phyloP scores from a whole-genome alignment of 2,113 vertebrate genomes.

The Dissostichus mawsoni region DNA sequence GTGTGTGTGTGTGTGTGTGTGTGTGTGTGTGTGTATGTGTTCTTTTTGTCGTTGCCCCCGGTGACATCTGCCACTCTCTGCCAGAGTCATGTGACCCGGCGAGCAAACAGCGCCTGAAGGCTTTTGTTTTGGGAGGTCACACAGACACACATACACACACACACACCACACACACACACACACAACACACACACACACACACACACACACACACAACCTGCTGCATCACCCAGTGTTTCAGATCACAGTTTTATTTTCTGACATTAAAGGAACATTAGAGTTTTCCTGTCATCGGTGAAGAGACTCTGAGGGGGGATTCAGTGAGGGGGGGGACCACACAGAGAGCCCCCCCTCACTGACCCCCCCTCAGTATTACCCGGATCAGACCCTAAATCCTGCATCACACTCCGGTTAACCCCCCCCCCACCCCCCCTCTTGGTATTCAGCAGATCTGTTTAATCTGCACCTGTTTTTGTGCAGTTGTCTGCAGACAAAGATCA shows the following conservation, averaged over 20 bases:
- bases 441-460: constrained; percentile 99
- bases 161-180: too few species aligned
- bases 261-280: too few species aligned
- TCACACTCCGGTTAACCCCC: constrained; percentile 9
- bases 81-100: constrained; percentile 68
- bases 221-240: too few species aligned
- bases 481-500: constrained; percentile 99
- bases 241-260: too few species aligned
- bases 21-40: not conserved
- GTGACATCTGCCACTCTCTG: constrained; percentile 71
- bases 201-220: constrained; percentile 2
- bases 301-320: constrained; percentile 50
- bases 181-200: not conserved
- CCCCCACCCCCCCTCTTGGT: constrained; percentile 94
- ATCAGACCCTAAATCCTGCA: constrained; percentile 67
- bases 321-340: too few species aligned
- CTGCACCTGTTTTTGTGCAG: constrained; percentile 97
- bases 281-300: too few species aligned
- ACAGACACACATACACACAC: constrained; percentile 5
- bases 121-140: constrained; percentile 74
- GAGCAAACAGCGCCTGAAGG: constrained; percentile 70
- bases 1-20: constrained; percentile 18
- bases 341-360: not conserved
- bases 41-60: constrained; percentile 35
- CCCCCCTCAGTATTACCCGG: not conserved